Evolutionary conservation across 2,888 invertebrate species (phyloP).

Genomic region (Orchesellides sinensis): DNA sequence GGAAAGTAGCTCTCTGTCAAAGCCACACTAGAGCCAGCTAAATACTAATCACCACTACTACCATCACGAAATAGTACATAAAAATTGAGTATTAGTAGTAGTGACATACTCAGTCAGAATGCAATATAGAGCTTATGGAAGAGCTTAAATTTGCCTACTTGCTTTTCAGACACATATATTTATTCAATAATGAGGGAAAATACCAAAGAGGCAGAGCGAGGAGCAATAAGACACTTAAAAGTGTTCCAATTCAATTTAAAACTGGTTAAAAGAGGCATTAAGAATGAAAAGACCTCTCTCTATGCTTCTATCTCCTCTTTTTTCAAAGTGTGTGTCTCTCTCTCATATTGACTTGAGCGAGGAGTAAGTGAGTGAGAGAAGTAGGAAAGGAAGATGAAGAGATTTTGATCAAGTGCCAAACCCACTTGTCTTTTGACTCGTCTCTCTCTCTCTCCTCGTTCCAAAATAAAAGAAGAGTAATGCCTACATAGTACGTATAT

Average conservation of each 20-base stretch:
- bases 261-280: slow-evolving; percentile 64
- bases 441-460: slow-evolving; percentile 53
- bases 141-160: background rate
- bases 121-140: background rate
- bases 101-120: background rate
- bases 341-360: slow-evolving; percentile 30
- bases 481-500: background rate
- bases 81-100: background rate
- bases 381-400: slow-evolving; percentile 63
- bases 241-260: slow-evolving; percentile 66
- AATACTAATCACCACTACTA: slow-evolving; percentile 35
- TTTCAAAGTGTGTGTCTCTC: background rate
- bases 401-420: slow-evolving; percentile 70
- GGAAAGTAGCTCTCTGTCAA: slow-evolving; percentile 54
- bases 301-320: slow-evolving; percentile 23
- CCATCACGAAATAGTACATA: background rate
- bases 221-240: slow-evolving; percentile 57
- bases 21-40: slow-evolving; percentile 53
- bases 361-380: slow-evolving; percentile 29
- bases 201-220: slow-evolving; percentile 55
- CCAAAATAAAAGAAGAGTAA: slow-evolving; percentile 58
- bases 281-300: slow-evolving; percentile 50
- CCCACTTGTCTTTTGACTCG: slow-evolving; percentile 70
- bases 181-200: slow-evolving; percentile 55
- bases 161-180: slow-evolving; percentile 9